A percentile compares a stretch with the other conserved stretches of the same genome.
Conservation (phyloP, 2,888 invertebrate genomes). For the Drosophila pseudotakahashii region DNA sequence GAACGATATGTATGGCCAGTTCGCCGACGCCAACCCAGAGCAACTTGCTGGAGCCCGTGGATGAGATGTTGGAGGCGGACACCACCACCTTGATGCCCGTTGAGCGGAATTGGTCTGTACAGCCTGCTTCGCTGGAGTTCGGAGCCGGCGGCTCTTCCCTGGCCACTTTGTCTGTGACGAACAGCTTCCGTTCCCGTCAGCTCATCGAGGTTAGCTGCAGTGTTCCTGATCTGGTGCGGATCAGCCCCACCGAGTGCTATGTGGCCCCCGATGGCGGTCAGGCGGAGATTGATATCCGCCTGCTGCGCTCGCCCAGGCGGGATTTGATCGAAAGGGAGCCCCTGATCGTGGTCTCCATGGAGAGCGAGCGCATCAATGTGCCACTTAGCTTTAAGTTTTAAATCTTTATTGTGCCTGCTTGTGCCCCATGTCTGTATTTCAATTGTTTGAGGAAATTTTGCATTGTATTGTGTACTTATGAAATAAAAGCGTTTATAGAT, state of each 20-base stretch:
- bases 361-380: slow-evolving; percentile 81
- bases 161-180: slow-evolving; percentile 60
- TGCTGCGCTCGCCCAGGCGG: slow-evolving; percentile 35
- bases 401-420: slow-evolving; percentile 21
- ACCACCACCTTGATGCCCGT: slow-evolving; percentile 44
- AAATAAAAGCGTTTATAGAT: neutral
- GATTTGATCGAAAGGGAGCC: slow-evolving; percentile 51
- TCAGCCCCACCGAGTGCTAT: slow-evolving; percentile 75
- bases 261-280: slow-evolving; percentile 76
- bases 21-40: slow-evolving; percentile 69
- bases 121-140: slow-evolving; percentile 69
- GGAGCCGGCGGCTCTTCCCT: slow-evolving; percentile 31
- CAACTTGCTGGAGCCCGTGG: slow-evolving; percentile 71
- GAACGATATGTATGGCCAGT: slow-evolving; percentile 77
- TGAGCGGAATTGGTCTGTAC: slow-evolving; percentile 76
- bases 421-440: neutral
- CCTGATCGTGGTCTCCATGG: slow-evolving; percentile 77
- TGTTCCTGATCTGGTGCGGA: slow-evolving; percentile 68
- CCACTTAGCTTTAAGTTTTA: slow-evolving; percentile 74
- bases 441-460: slow-evolving; percentile 3
- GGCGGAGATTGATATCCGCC: slow-evolving; percentile 61
- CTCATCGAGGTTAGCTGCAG: slow-evolving; percentile 80
- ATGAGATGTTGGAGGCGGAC: slow-evolving; percentile 68
- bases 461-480: slow-evolving; percentile 1
- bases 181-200: slow-evolving; percentile 74